phyloP scores from a whole-genome alignment of 2,113 vertebrate species.

The Pseudolaguvia tuberculata region DNA sequence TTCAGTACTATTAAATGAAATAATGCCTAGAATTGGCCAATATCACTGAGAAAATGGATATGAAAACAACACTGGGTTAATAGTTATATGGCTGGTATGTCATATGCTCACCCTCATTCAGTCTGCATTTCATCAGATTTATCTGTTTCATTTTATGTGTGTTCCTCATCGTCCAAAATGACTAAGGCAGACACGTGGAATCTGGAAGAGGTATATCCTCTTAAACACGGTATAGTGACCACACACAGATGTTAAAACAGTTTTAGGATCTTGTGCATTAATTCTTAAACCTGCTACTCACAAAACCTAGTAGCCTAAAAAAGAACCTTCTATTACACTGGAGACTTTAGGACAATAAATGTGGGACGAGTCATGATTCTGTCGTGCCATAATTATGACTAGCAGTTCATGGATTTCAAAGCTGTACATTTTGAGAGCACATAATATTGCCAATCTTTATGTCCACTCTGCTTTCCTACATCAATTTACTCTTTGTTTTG shows the following conservation, averaged over 20 bases:
- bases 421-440: not conserved
- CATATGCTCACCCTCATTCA: constrained; percentile 40
- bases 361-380: not conserved
- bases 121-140: constrained; percentile 53
- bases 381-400: not conserved
- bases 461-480: constrained; percentile 27
- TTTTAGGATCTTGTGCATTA: constrained; percentile 59
- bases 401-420: not conserved
- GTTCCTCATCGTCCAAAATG: constrained; percentile 52
- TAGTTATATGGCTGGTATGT: constrained; percentile 21
- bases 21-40: not conserved
- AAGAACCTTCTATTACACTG: not conserved
- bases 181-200: constrained; percentile 55
- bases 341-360: not conserved
- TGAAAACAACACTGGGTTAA: constrained; percentile 31
- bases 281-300: constrained; percentile 56
- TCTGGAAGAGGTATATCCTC: constrained; percentile 51
- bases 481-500: constrained; percentile 32
- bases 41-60: constrained; percentile 2
- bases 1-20: not conserved
- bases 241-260: constrained; percentile 61
- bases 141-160: constrained; percentile 57
- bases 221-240: constrained; percentile 51
- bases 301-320: constrained; percentile 27
- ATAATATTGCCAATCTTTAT: constrained; percentile 1